Evolutionary conservation across 1,140 invertebrate genomes (phyloP), one percentile per base, ranked within the genome.

Genomic region (Marisa cornuarietis): DNA sequence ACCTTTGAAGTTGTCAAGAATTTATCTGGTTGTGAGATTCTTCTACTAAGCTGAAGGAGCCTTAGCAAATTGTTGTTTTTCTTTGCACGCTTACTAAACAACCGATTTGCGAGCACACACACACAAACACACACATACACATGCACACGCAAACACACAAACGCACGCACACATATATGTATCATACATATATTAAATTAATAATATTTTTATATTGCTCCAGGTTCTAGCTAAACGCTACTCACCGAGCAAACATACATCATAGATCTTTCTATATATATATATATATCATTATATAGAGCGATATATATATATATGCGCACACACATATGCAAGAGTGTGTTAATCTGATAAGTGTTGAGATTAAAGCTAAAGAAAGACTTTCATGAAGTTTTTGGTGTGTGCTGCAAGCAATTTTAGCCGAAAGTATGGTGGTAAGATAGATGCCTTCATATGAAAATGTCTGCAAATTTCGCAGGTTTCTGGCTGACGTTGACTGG

Each of bases 401-500:
- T 42, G 31, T 2, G 6, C 31, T 42, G 31, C 31, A 42, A 42
- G 31, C 31, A 42, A 42, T 42, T 42, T 42, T 42, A 42, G 31
- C 3, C 31, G 3, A 42, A 42, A 42, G 31, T 42, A 42, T 42
- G 31, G 2, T 42, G 31, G 6, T 42, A 42, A 42, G 6, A 42
- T 6, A 42, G 6, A 42, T 42, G 31, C 31, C 31, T 1, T 42
- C 31, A 42, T 42, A 42, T 2, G 31, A 6, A 42, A 42, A 42
- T 42, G 31, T 68, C 66, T 68, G n/a, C 11, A 13, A 26, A 26
- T 61, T 79, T 11, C 51, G 14, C 65, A 89, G 89, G 73, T 92
- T 92, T 85, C 80, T 92, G 63, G 88, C 90, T 14, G 91, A 92
- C 81, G 89, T 91, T 63, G 90, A 92, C 79, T 92, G 92, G 91